Conservation (phyloP, 2,888 invertebrate genomes). For the Cyrtodaria siliqua region DNA sequence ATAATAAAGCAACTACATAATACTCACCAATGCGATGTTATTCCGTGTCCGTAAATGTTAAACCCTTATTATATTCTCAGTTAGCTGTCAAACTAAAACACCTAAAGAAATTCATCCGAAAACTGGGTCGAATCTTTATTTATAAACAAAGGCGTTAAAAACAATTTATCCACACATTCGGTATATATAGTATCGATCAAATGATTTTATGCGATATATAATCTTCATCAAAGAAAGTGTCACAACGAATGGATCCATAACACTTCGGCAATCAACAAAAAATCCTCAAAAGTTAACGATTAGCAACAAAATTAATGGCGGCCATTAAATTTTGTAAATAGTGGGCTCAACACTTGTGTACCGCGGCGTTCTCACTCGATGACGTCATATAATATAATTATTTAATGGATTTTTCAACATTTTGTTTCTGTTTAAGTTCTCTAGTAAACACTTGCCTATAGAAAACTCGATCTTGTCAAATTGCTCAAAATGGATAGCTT, state of each 20-base stretch:
- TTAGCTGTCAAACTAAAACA: constrained; percentile 8
- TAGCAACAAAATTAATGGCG: constrained; percentile 71
- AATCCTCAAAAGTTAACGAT: constrained; percentile 20
- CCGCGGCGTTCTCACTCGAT: constrained; percentile 67
- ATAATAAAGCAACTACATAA: no score
- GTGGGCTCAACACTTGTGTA: constrained; percentile 72
- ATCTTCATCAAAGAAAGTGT: constrained; percentile 38
- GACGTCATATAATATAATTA: constrained; percentile 65
- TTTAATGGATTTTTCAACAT: no score
- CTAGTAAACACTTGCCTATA: no score
- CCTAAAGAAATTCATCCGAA: constrained; percentile 51
- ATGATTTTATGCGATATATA: constrained; percentile 30
- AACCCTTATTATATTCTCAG: neutral
- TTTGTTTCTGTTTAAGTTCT: no score
- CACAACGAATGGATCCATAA: constrained; percentile 58
- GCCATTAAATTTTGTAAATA: constrained; percentile 77
- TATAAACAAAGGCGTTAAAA: constrained; percentile 53
- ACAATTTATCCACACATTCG: constrained; percentile 21
- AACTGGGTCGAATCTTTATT: constrained; percentile 51
- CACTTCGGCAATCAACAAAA: constrained; percentile 23
- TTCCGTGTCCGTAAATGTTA: no score
- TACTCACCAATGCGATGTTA: no score
- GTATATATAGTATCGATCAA: constrained; percentile 10
- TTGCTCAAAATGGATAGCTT: no score
- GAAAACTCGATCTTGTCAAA: no score